Base-by-base conservation (phyloP, 2,797 vertebrate species). In the Phaenicophaeus curvirostris region DNA sequence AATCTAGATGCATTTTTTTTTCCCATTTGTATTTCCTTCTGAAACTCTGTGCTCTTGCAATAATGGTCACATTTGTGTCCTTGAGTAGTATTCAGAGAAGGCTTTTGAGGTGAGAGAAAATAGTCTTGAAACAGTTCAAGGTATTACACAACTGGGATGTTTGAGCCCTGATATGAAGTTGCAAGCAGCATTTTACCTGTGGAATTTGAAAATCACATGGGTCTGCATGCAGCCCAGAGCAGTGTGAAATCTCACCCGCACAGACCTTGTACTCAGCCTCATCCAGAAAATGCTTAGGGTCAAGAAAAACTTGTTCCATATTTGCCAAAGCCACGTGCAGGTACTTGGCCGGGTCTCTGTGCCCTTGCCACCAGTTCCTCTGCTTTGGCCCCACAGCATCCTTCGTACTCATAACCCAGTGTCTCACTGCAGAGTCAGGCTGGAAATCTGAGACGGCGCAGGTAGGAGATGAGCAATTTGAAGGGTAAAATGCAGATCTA, bases 271-370 rank as follows among this genome's bases (percentile, higher is more conserved):
- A 9, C 67, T 73, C 1, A 0, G 37, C 65, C 85, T 68, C 12
- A 20, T 44, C 30, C 39, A 84, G 62, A 84, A 84, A 86, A 88
- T 90, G 54, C 7, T 35, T 76, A 15, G 48, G 69, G 66, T 91
- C 87, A 46, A 68, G 96, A 95, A 95, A 95, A 96, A 94, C 93
- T 95, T 20, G 83, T 95, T 96, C 59, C 0, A 0, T 86, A 35
- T 90, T 82, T 95, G 90, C 14, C 42, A 41, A 75, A 76, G 76
- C 48, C 18, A 39, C 25, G 0, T 53, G 77, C 67, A 78, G 65
- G 51, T 69, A 72, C 50, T 87, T 69, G 77, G 87, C 59, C 9
- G 2, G 9, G 5, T 5, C 50, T 33, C 42, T 4, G 0, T 17
- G 50, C 19, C 55, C 30, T 73, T 8, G 3, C 48, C 8, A 3